Base-by-base conservation (phyloP, 2,113 vertebrate species). In the Coreoperca whiteheadi region DNA sequence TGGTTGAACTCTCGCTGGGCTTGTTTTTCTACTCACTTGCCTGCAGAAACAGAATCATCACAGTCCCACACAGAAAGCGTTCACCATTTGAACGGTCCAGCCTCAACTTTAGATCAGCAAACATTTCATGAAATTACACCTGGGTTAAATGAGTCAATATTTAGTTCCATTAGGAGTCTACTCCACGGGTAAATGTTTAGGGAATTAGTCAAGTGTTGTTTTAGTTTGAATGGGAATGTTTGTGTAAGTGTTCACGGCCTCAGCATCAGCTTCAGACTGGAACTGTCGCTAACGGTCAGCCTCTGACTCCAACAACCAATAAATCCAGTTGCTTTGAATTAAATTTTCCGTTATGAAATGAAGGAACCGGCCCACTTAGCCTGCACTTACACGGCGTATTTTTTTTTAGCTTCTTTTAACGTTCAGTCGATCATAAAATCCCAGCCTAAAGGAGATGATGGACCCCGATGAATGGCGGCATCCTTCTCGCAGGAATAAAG, bases 151-250 rank as follows among this genome's bases (percentile, higher is more conserved):
- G 43, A 60, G 89, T 88, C 87, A 91, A 89, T 90, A 87, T 93
- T 91, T 85, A 60, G 61, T 65, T 89, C 84, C 77, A 77, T 84
- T 74, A 81, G 61, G 75, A 70, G 71, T 73, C 80, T 79, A 66
- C 86, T 84, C 77, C 82, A n/a, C 32, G 69, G 79, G 85, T 84
- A 84, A 93, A 93, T 87, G 92, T 93, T 94, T 88, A 78, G 20
- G 56, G 86, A 54, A 87, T 91, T 83, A 84, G 70, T 72, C 9
- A n/a, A 6, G 64, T 88, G 87, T 91, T 92, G 89, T 91, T 93
- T 91, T 85, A 87, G 82, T 77, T 85, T 68, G 77, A 83, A 71
- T 67, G 81, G 85, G 85, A 92, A 85, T 88, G 89, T 90, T 91
- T 93, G 84, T 90, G 48, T 80, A 87, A 85, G 74, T 70, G 69